Evolutionary conservation across 1,140 invertebrate genomes (phyloP).

Genomic region (Leucophenga varia): DNA sequence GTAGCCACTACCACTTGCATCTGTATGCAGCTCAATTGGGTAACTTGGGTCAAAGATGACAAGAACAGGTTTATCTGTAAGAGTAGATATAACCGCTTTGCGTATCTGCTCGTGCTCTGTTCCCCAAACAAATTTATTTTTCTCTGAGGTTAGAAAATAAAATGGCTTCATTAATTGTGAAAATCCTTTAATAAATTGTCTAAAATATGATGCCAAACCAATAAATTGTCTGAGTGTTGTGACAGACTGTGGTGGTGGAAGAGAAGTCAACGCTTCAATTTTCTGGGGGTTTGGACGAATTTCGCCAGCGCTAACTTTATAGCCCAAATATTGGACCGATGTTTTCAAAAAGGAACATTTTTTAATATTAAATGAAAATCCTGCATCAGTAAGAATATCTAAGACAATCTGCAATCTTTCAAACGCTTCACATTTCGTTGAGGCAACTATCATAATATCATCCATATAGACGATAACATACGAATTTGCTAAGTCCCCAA

Average conservation of each 20-base stretch:
- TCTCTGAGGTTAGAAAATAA: too few species aligned
- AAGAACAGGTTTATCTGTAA: too few species aligned
- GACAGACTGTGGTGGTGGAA: slow-evolving; percentile 4
- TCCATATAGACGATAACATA: slow-evolving; percentile 22
- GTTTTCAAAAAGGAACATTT: slow-evolving; percentile 2
- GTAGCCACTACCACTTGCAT: too few species aligned
- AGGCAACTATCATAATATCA: slow-evolving; percentile 15
- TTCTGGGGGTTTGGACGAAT: slow-evolving; percentile 6
- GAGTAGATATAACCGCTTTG: too few species aligned
- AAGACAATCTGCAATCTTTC: slow-evolving; percentile 9
- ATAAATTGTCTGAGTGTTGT: slow-evolving; percentile 1
- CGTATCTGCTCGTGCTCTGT: too few species aligned
- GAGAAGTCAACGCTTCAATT: slow-evolving; percentile 4
- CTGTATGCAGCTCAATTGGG: too few species aligned
- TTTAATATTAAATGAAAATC: slow-evolving; percentile 5
- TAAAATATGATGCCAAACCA: too few species aligned
- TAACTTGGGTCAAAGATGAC: too few species aligned
- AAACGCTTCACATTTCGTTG: slow-evolving; percentile 8
- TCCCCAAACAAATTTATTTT: too few species aligned
- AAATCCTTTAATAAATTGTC: too few species aligned
- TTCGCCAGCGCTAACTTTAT: slow-evolving; percentile 2
- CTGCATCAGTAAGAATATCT: slow-evolving; percentile 2
- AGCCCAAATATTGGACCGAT: too few species aligned
- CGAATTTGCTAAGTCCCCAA: slow-evolving; percentile 13
- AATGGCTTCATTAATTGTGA: too few species aligned